phyloP scores from a whole-genome alignment of 2,797 vertebrate genomes.

The Psittacula echo region DNA sequence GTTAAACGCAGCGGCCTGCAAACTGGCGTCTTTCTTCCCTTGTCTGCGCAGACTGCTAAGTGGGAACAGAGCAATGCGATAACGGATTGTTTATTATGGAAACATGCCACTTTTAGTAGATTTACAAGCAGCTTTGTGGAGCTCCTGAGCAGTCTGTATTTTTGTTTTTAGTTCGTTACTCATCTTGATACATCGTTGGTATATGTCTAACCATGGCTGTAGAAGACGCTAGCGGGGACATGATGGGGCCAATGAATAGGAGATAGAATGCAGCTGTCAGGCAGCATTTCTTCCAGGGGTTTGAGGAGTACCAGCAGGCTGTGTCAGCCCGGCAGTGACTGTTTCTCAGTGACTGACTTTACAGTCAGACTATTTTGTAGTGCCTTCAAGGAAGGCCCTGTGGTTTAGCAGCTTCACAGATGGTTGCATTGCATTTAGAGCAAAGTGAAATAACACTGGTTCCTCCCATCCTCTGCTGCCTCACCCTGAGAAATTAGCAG shows the following conservation, averaged over 20 bases:
- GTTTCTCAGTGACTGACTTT: slow-evolving; percentile 6
- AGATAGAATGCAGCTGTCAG: slow-evolving; percentile 68
- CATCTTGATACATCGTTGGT: slow-evolving; percentile 31
- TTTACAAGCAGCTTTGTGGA: slow-evolving; percentile 53
- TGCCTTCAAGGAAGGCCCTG: slow-evolving; percentile 34
- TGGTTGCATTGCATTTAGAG: neutral
- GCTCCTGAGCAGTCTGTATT: slow-evolving; percentile 35
- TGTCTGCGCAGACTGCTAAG: neutral
- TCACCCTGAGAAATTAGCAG: slow-evolving; percentile 36
- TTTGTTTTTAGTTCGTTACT: slow-evolving; percentile 47
- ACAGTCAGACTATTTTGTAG: neutral
- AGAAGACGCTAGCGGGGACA: neutral
- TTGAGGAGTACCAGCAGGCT: slow-evolving; percentile 68
- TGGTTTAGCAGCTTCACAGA: neutral
- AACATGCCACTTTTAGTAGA: slow-evolving; percentile 29
- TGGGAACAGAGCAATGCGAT: neutral
- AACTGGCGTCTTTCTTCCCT: neutral
- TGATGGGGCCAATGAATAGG: slow-evolving; percentile 15
- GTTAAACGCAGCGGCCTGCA: neutral
- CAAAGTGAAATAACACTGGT: slow-evolving; percentile 60
- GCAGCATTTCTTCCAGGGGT: slow-evolving; percentile 31
- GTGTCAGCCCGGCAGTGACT: neutral
- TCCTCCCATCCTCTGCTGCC: slow-evolving; percentile 14
- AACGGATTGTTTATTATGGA: slow-evolving; percentile 58
- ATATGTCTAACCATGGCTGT: neutral